Base-by-base conservation (phyloP, 2,797 vertebrate genomes). In the Sebastes kiyomatsui region DNA sequence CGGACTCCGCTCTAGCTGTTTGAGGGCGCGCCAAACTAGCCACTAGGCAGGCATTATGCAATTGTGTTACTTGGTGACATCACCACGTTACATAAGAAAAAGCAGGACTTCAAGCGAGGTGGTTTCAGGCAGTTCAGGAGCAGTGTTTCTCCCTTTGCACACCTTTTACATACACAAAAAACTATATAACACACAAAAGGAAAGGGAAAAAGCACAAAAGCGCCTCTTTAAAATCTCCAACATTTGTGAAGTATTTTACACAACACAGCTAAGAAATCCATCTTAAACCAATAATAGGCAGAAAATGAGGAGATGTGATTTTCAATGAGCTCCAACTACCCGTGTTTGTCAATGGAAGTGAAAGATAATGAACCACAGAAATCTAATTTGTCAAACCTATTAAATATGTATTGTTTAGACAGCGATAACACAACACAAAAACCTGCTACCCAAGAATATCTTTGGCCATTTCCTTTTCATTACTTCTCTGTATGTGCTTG, bases 321-420 rank as follows among this genome's bases (percentile, higher is more conserved):
- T 16, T 28, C 52, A 67, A 18, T 52, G 5, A 58, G 64, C 30
- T 80, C 42, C 61, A 75, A 70, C 68, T 59, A 70, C 4, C 22
- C n/a, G 7, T 80, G 58, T 87, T 87, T 58, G 79, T 82, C 68
- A 70, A 20, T 67, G n/a, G 27, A 52, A 78, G 25, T 14, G 35
- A 52, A 81, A 62, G 27, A 28, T 59, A 80, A 77, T 84, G 61
- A 75, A 62, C 72, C n/a, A 67, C n/a, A 28, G 27, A 79, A 86
- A 84, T 77, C 30, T 33, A 77, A 87, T 84, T 81, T 61, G 25
- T 69, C 62, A 72, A 79, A 77, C 23, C 32, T 62, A 79, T 88
- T 85, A 82, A 74, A 74, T 65, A 60, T 65, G 52, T 27, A 75
- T 78, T 87, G 77, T 88, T 84, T 79, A 33, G 60, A 79, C 10